Conservation (phyloP, 2,797 vertebrate species). For the Falco naumanni region DNA sequence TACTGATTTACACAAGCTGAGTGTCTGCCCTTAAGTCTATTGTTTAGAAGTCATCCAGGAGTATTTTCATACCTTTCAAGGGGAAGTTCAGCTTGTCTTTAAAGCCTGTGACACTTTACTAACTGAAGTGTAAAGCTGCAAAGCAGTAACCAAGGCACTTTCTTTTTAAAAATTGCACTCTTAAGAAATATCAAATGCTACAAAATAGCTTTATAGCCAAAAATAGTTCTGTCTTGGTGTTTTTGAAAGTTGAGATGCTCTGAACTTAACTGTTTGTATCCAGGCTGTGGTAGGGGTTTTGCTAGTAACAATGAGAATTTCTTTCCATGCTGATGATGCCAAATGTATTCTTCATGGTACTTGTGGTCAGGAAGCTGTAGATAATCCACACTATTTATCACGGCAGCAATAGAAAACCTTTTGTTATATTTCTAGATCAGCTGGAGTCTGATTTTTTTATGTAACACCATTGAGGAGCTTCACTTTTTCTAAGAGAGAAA, state of each 20-base stretch:
- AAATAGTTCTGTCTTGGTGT: not conserved
- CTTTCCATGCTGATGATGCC: not conserved
- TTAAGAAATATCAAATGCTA: slow-evolving; percentile 7
- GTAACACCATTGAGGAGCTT: not conserved
- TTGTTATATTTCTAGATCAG: not conserved
- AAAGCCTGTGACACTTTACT: not conserved
- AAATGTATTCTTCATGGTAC: not conserved
- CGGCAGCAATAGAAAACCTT: not conserved
- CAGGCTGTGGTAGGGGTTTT: not conserved
- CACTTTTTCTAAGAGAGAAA: not conserved
- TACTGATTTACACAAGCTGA: slow-evolving; percentile 16
- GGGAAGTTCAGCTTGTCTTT: not conserved
- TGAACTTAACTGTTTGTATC: not conserved
- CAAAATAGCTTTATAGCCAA: slow-evolving; percentile 13
- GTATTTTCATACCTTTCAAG: slow-evolving; percentile 44
- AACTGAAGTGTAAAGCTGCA: slow-evolving; percentile 21
- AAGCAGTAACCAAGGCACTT: not conserved
- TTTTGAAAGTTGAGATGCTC: not conserved
- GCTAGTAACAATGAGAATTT: not conserved
- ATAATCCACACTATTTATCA: not conserved
- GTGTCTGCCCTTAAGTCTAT: not conserved
- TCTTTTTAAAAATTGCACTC: not conserved
- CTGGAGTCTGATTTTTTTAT: not conserved
- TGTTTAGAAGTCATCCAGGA: slow-evolving; percentile 28
- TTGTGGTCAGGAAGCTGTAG: not conserved